Evolutionary conservation across 2,113 vertebrate genomes (phyloP).

Genomic region (Picathartes gymnocephalus): DNA sequence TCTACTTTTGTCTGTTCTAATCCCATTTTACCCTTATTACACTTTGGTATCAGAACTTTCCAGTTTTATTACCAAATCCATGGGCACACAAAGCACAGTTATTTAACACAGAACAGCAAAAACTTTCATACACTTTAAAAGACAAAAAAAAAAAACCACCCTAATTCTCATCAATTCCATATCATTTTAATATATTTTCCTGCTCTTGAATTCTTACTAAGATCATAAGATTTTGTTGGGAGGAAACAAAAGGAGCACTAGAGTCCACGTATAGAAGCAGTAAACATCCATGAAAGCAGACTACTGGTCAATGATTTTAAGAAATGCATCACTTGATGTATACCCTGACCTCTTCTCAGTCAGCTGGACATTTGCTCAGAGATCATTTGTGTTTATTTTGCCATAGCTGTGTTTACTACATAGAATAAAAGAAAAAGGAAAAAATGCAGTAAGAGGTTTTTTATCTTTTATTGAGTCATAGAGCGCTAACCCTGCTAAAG

Average conservation of each 20-base stretch:
- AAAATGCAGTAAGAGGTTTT: not conserved
- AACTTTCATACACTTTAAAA: not conserved
- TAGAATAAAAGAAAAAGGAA: not conserved
- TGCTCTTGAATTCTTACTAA: not conserved
- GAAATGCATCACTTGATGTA: not conserved
- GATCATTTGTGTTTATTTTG: not conserved
- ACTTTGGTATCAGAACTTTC: not conserved
- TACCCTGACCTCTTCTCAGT: not conserved
- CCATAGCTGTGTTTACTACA: not conserved
- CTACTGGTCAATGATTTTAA: not conserved
- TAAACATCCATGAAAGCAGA: not conserved
- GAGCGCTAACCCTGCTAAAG: not conserved
- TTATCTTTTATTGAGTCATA: not conserved
- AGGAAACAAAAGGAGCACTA: not conserved
- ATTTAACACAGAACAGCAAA: not conserved
- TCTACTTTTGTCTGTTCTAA: constrained; percentile 1
- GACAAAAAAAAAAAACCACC: no score
- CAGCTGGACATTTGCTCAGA: not conserved
- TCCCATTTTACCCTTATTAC: constrained; percentile 18
- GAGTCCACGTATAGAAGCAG: not conserved
- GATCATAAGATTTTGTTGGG: not conserved
- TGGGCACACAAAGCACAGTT: not conserved
- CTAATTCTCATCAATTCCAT: not conserved
- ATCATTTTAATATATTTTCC: not conserved
- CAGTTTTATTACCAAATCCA: not conserved